Conservation (phyloP, 2,888 invertebrate species). For the Meganola albula region DNA sequence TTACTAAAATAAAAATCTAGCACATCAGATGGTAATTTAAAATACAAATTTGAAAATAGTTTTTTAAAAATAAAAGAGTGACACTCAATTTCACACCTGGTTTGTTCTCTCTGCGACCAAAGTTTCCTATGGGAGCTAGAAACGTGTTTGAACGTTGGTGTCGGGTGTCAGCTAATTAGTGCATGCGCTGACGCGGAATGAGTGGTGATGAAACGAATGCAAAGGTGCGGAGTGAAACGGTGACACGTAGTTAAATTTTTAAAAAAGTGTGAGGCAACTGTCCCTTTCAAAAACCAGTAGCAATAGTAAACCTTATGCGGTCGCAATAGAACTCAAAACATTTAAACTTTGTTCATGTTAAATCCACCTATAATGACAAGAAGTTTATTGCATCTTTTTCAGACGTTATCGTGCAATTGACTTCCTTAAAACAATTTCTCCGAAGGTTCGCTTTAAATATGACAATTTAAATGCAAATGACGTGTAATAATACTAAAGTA, state of each 20-base stretch:
- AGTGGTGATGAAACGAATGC: conserved; percentile 46
- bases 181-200: conserved; percentile 68
- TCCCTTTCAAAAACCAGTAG: too few species aligned
- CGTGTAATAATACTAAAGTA: conserved; percentile 28
- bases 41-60: conserved; percentile 10
- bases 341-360: too few species aligned
- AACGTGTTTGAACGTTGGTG: conserved; percentile 39
- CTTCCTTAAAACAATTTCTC: too few species aligned
- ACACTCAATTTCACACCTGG: conserved; percentile 62
- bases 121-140: conserved; percentile 59
- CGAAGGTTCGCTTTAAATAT: too few species aligned
- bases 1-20: too few species aligned
- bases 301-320: too few species aligned
- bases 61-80: conserved; percentile 37
- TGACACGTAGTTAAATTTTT: conserved; percentile 16
- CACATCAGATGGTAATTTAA: too few species aligned
- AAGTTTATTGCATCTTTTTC: too few species aligned
- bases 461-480: conserved; percentile 27
- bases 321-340: too few species aligned
- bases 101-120: conserved; percentile 36
- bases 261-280: conserved; percentile 10
- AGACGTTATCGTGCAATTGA: too few species aligned
- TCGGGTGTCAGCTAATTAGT: conserved; percentile 69
- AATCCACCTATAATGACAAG: too few species aligned
- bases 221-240: conserved; percentile 50